Evolutionary conservation across 2,888 invertebrate species (phyloP), one percentile per base, ranked within the genome.

Genomic region (Hirtodrosophila duncani): DNA sequence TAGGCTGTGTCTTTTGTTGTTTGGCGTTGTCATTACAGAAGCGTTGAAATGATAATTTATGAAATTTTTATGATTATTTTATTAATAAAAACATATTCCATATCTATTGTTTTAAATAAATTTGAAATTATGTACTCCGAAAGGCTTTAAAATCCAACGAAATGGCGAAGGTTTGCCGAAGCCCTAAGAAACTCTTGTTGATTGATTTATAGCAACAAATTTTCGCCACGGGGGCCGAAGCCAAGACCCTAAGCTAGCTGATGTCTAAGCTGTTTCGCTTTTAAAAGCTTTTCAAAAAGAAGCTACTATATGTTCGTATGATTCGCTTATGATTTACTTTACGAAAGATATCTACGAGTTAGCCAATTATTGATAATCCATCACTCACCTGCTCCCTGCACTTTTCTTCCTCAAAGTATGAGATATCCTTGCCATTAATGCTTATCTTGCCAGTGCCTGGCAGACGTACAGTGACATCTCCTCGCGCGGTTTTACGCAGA

Each of bases 361-460:
- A n/a, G n/a, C n/a, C n/a, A n/a, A n/a, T n/a, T n/a, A n/a, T n/a
- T n/a, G n/a, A n/a, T n/a, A n/a, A n/a, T n/a, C n/a, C n/a, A n/a
- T 0, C n/a, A 31, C 86, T 84, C 46, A 95, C 94, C 90, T 94
- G 93, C 88, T 96, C 92, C 74, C 93, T 90, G 10, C 91, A 88
- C 78, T 93, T 92, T 3, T 90, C 83, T 68, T 91, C 88, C 17
- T 89, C 85, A 84, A 98, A 97, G 84, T 94, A 96, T 4, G 90
- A 89, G 20, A 97, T 89, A 81, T 93, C 92, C 51, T 82, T 55
- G 3, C 92, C 94, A 87, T 98, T 97, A 43, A 98, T 93, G 17
- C 88, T 89, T 43, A 97, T 90, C 82, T 91, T 90, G 1, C 98
- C 98, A 37, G 92, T 91, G 8, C 98, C 98, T 13, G 95, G 93